Conservation (phyloP, 2,797 vertebrate species). For the Cyclopterus lumpus region DNA sequence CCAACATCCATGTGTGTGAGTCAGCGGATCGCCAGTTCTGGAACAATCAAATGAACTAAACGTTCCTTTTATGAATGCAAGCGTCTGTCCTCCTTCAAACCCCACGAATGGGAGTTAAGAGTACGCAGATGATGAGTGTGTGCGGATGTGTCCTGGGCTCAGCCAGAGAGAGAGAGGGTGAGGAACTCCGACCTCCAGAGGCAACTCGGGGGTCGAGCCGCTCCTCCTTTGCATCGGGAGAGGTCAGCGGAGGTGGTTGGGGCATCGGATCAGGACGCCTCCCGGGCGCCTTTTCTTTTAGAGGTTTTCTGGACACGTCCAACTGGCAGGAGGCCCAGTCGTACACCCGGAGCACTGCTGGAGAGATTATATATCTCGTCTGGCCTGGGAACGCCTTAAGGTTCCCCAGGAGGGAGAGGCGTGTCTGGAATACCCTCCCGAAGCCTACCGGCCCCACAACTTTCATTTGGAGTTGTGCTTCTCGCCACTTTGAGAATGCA, state of each 20-base stretch:
- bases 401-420: too few relatives aligned
- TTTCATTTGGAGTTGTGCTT: too few relatives aligned
- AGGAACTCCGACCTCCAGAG: background rate
- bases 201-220: too few relatives aligned
- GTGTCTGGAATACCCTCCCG: too few relatives aligned
- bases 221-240: background rate
- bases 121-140: background rate
- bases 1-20: conserved; percentile 22
- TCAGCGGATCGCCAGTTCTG: too few relatives aligned
- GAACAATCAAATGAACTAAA: background rate
- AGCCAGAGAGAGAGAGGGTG: background rate
- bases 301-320: background rate
- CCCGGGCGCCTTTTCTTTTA: too few relatives aligned
- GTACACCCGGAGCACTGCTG: background rate
- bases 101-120: background rate
- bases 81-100: background rate
- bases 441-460: too few relatives aligned
- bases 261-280: background rate
- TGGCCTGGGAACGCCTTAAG: background rate
- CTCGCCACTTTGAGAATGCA: too few relatives aligned
- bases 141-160: background rate
- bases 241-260: too few relatives aligned
- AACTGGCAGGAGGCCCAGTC: background rate
- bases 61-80: background rate
- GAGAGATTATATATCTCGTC: background rate